Evolutionary conservation across 1,140 invertebrate species (phyloP), one percentile per base, ranked within the genome.

Genomic region (Ostrea edulis): DNA sequence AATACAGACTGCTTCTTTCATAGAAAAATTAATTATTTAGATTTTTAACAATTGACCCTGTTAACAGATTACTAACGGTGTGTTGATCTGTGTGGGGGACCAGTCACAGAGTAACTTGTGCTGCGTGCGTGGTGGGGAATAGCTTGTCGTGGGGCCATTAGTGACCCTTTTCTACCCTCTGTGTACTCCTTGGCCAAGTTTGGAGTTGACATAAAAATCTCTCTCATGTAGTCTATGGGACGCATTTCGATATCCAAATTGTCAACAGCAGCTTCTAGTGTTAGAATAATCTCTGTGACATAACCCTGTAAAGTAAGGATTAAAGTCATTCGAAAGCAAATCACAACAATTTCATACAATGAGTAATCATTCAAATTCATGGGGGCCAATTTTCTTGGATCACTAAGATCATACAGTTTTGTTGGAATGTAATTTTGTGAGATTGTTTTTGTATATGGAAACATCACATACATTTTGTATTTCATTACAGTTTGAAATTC

Each of bases 231-330:
- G 89, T 94, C 93, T 35, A 94, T 92, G 12, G 92, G 93, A 62
- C 92, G 89, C 77, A 94, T 89, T 84, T 95, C 94, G 14, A 93
- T 88, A 88, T 95, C 94, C 55, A 94, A 91, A 85, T 98, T 98
- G 93, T 99, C 98, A 0, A 99, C 98, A 9, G 98, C 98, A 0
- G 98, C 97, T 95, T 99, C 98, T 0, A 99, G 95, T 0, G 99
- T 99, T 5, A 99, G 95, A 87, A 99, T 96, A 7, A 99, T 95
- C 94, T 99, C 99, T 0, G 98, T 99, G 0, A 99, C 99, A 95
- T 99, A 99, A 77, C 97, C 97, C 96, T 97, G 90, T 62, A 86
- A 89, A 17, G 77, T 29, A 85, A 82, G 7, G 87, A 29, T 25
- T 51, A 3, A 52, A 81, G 11, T 20, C n/a, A 52, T 14, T 52